Base-by-base conservation (phyloP, 2,797 vertebrate genomes). In the Enteromius afrohamiltoni region DNA sequence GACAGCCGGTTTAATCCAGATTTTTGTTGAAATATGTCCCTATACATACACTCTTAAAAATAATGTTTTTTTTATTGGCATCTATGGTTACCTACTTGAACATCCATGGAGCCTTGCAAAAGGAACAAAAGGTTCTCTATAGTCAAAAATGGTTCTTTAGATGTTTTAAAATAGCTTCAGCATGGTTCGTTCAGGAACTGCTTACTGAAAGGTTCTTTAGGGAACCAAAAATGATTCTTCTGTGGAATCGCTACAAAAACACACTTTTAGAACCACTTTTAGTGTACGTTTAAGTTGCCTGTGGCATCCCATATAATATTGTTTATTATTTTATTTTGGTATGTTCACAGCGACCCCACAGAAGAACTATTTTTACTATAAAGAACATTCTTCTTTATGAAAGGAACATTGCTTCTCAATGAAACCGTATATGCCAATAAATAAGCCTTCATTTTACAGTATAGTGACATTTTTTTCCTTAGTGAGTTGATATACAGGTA, bases 1-100 rank as follows among this genome's bases (percentile, higher is more conserved):
- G 53, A 71, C 79, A 21, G n/a, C 17, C 23, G 17, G 67, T 13
- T 74, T 47, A 45, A n/a, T 75, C 45, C 31, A 53, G 47, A 81
- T 62, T 37, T 62, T 62, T 77, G n/a, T 60, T 77, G 53, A 45
- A 55, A 60, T 42, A 42, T 60, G n/a, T 4, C 4, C 37, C n/a
- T 77, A 45, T 62, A 19, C 29, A 65, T 19, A 60, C n/a, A 26
- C n/a, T 14, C 11, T 60, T n/a, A 51, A 51, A 51, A 19, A 55
- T 55, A 55, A 14, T 49, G 13, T 16, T 49, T 49, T 47, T 47
- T 53, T 53, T 53, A 21, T 53, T 53, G 51, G 51, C 7, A 21
- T 55, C 49, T 19, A 53, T 51, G 49, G 49, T 51, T 19, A 51
- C 45, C 13, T 53, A 21, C 6, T 55, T 55, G 8, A n/a, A 55